Percentiles rank a stretch among this genome's conserved stretches.
Evolutionary conservation across 1,140 invertebrate species (phyloP).

Genomic region (Harlomillsia oculata): DNA sequence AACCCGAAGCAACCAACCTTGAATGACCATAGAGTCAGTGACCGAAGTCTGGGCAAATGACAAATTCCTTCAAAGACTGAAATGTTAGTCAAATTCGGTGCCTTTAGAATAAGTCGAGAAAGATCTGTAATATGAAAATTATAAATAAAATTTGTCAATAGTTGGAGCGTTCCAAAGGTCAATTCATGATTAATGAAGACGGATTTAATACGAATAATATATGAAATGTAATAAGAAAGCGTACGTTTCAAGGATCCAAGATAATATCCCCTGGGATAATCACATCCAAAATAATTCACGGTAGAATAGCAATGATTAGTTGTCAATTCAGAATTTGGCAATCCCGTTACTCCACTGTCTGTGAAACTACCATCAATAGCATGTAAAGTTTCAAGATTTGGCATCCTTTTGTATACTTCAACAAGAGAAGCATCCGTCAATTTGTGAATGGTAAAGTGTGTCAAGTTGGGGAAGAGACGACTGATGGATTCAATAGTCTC

Average conservation of each 20-base stretch:
- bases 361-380: constrained; percentile 16
- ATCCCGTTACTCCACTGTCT: constrained; percentile 14
- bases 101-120: constrained; percentile 13
- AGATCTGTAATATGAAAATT: constrained; percentile 6
- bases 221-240: too few relatives aligned
- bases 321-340: constrained; percentile 10
- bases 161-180: neutral
- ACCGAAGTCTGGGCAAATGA: constrained; percentile 5
- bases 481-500: constrained; percentile 10
- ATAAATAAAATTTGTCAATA: neutral
- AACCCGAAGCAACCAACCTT: constrained; percentile 3
- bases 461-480: constrained; percentile 8
- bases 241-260: too few relatives aligned
- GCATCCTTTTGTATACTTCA: constrained; percentile 5
- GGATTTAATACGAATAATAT: neutral
- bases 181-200: neutral
- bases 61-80: constrained; percentile 10
- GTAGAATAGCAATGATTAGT: constrained; percentile 10
- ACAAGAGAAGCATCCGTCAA: constrained; percentile 7
- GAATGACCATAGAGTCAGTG: constrained; percentile 16
- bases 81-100: constrained; percentile 14
- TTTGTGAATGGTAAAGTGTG: constrained; percentile 13
- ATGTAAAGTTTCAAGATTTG: constrained; percentile 12
- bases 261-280: too few relatives aligned
- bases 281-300: constrained; percentile 12